phyloP scores from a whole-genome alignment of 92 coral and sea anemone genomes.

The Blastomussa wellsi region DNA sequence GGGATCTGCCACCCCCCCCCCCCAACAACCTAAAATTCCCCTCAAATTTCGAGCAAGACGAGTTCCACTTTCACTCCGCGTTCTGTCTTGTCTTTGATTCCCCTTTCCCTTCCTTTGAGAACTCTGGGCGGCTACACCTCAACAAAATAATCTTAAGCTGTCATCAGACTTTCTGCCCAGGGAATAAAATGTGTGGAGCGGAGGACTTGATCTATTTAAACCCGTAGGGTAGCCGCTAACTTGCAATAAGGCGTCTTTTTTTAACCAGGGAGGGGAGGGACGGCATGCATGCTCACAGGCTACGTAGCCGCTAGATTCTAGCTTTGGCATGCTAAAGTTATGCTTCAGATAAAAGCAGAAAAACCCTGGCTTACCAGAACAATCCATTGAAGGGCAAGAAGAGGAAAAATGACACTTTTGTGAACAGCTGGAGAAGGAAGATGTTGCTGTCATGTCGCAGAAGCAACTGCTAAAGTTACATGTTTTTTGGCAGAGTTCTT shows the following conservation, averaged over 20 bases:
- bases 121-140: neutral
- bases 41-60: too few species aligned
- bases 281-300: too few species aligned
- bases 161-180: neutral
- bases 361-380: slow-evolving; percentile 37
- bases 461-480: slow-evolving; percentile 45
- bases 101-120: too few species aligned
- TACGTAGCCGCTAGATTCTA: too few species aligned
- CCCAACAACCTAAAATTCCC: too few species aligned
- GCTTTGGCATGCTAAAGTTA: too few species aligned
- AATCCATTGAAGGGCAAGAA: slow-evolving; percentile 56
- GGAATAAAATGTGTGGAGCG: neutral
- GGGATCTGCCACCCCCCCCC: too few species aligned
- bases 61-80: too few species aligned
- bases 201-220: neutral
- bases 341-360: neutral
- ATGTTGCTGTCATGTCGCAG: slow-evolving; percentile 50
- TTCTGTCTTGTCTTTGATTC: too few species aligned
- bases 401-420: slow-evolving; percentile 59
- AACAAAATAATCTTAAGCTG: neutral
- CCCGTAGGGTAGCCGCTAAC: neutral
- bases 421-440: slow-evolving; percentile 57
- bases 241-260: too few species aligned
- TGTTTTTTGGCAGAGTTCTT: slow-evolving; percentile 64
- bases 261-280: too few species aligned